phyloP scores from a whole-genome alignment of 2,797 vertebrate species.

The Lacerta bilineata region DNA sequence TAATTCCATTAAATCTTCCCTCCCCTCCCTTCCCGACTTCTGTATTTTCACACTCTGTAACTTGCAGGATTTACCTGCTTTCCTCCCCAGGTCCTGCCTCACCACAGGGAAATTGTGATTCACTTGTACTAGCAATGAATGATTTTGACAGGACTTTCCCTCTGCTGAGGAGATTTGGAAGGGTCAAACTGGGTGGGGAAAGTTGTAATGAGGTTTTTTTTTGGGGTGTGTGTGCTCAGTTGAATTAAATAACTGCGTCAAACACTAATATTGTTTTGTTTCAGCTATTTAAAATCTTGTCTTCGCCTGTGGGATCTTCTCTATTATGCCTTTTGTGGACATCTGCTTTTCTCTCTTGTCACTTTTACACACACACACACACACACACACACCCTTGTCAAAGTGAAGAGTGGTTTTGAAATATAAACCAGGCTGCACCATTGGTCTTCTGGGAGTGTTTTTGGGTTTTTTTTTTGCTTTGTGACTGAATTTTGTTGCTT shows the following conservation, averaged over 20 bases:
- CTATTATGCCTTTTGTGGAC: neutral
- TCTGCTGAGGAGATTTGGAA: neutral
- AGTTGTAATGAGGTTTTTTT: conserved; percentile 34
- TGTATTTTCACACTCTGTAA: neutral
- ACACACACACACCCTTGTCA: neutral
- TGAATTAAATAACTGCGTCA: conserved; percentile 4
- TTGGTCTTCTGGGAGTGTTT: neutral
- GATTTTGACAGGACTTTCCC: neutral
- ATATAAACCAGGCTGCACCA: neutral
- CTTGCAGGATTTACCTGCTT: too few relatives aligned
- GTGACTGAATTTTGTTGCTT: neutral
- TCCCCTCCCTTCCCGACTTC: neutral
- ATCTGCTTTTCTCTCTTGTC: neutral
- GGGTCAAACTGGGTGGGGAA: conserved; percentile 28
- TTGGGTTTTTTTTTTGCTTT: neutral
- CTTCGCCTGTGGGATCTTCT: neutral
- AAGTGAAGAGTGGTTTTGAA: neutral
- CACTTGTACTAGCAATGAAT: conserved; percentile 18
- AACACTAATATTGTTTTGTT: neutral
- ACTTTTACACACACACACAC: neutral
- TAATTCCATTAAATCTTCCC: neutral
- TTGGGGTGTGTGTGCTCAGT: neutral
- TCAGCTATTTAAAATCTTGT: conserved; percentile 6
- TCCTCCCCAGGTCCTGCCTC: neutral
- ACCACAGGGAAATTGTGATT: neutral